Percentiles rank a stretch among this genome's conserved stretches.
phyloP scores from a whole-genome alignment of 2,797 vertebrate species.

The Sarcophilus harrisii region DNA sequence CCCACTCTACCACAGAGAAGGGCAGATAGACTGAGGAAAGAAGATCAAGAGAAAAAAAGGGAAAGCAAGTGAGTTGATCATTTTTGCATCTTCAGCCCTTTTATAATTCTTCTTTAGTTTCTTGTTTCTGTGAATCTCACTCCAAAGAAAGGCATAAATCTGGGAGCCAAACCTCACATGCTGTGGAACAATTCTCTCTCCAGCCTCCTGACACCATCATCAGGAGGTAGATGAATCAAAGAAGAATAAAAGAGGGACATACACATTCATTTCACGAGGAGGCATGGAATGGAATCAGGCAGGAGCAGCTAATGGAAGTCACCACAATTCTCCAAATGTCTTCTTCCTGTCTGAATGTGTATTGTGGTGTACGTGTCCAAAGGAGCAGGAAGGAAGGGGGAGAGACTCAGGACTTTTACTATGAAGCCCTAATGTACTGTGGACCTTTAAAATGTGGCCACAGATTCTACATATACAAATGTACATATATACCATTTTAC shows the following conservation, averaged over 20 bases:
- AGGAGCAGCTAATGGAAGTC: not conserved
- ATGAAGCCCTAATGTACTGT: not conserved
- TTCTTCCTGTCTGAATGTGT: not conserved
- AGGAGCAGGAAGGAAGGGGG: not conserved
- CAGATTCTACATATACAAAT: not conserved
- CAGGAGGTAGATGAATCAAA: not conserved
- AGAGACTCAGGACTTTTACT: not conserved
- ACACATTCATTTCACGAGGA: not conserved
- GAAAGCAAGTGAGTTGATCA: not conserved
- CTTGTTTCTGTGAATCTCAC: slow-evolving; percentile 49
- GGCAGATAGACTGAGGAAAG: not conserved
- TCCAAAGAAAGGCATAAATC: slow-evolving; percentile 29
- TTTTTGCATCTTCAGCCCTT: not conserved
- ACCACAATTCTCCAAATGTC: not conserved
- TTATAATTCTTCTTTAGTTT: not conserved
- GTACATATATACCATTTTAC: not conserved
- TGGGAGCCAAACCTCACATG: slow-evolving; percentile 4
- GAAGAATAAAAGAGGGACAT: not conserved
- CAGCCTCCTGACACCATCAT: not conserved
- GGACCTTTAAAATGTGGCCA: not conserved
- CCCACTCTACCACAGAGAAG: not conserved
- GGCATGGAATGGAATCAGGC: not conserved
- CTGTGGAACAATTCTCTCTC: slow-evolving; percentile 15
- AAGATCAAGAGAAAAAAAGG: not conserved
- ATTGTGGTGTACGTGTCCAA: not conserved